Conservation (phyloP, 1,140 invertebrate species). For the Ostrea edulis region DNA sequence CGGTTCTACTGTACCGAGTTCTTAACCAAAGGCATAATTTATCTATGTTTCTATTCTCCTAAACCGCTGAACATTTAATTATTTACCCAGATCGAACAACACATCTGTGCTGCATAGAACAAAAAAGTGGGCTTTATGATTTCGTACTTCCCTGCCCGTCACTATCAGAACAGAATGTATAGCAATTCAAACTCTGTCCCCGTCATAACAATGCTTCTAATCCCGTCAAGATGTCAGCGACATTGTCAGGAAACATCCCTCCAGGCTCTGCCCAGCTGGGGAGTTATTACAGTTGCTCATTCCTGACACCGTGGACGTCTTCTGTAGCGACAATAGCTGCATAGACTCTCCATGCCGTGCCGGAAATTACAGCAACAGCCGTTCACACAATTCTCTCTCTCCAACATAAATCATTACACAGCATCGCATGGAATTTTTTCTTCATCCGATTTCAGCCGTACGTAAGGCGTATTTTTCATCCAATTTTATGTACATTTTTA, state of each 20-base stretch:
- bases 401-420: background rate
- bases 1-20: too few species aligned
- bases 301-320: background rate
- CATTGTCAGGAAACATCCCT: background rate
- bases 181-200: background rate
- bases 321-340: background rate
- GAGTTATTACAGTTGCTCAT: background rate
- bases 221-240: background rate
- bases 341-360: background rate
- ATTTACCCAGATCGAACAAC: too few species aligned
- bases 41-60: too few species aligned
- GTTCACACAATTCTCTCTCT: background rate
- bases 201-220: background rate
- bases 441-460: background rate
- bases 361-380: slow-evolving; percentile 22
- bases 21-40: too few species aligned
- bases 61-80: too few species aligned
- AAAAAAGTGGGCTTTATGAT: too few species aligned
- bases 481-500: background rate
- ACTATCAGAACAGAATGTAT: too few species aligned
- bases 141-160: too few species aligned
- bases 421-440: background rate
- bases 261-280: background rate
- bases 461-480: background rate
- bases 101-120: too few species aligned